phyloP scores from a whole-genome alignment of 2,113 vertebrate genomes.

The Dicrurus megarhynchus region DNA sequence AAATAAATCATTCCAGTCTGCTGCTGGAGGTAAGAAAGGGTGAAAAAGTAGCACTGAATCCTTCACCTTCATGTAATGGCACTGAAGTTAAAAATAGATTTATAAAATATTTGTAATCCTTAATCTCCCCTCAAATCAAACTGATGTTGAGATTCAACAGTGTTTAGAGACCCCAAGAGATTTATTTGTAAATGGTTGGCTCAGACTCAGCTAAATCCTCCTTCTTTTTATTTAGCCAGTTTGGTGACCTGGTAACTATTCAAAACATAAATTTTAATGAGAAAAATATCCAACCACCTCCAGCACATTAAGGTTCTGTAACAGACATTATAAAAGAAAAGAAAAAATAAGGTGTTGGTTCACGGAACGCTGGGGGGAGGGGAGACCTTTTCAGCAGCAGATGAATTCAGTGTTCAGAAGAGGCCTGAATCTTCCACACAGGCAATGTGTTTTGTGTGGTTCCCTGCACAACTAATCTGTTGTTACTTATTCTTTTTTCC shows the following conservation, averaged over 20 bases:
- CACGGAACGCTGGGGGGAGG: neutral
- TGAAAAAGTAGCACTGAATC: neutral
- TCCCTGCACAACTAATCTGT: slow-evolving; percentile 54
- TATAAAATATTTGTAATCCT: neutral
- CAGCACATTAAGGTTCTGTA: neutral
- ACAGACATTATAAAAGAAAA: neutral
- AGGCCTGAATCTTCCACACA: neutral
- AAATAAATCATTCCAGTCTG: neutral
- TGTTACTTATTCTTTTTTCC: slow-evolving; percentile 43
- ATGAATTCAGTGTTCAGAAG: neutral
- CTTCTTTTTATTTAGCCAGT: neutral
- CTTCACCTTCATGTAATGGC: neutral
- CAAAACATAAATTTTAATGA: slow-evolving; percentile 14
- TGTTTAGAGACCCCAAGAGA: neutral
- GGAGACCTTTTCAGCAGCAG: slow-evolving; percentile 7
- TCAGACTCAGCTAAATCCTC: neutral
- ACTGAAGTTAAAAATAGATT: neutral
- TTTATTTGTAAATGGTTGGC: slow-evolving; percentile 20
- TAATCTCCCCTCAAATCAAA: slow-evolving; percentile 16
- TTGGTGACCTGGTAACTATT: slow-evolving; percentile 31
- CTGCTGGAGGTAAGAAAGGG: neutral
- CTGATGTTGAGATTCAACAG: neutral
- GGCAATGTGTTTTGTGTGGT: slow-evolving; percentile 11
- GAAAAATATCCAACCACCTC: slow-evolving; percentile 4
- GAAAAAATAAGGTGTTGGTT: neutral